A percentile compares a stretch with the other conserved stretches of the same genome.
phyloP scores from a whole-genome alignment of 2,797 vertebrate genomes.

The Dallia pectoralis region DNA sequence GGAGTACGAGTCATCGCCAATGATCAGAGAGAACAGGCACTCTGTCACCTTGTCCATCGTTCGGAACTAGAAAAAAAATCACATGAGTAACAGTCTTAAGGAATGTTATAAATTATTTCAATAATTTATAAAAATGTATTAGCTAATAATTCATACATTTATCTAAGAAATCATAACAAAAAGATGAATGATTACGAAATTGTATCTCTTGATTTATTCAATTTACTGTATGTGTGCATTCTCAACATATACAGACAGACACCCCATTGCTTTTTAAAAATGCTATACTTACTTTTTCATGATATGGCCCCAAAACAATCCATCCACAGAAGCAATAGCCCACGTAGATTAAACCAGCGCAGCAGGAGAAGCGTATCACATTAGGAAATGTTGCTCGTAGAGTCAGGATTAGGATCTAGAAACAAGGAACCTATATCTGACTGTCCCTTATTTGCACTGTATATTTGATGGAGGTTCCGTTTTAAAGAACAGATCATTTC shows the following conservation, averaged over 20 bases:
- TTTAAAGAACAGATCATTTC: neutral
- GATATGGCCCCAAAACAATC: conserved; percentile 96
- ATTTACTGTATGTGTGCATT: neutral
- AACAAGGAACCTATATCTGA: conserved; percentile 5
- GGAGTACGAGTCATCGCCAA: conserved; percentile 92
- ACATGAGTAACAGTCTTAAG: neutral
- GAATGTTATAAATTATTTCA: neutral
- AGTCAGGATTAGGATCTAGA: conserved; percentile 89
- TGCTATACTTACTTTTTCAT: conserved; percentile 82
- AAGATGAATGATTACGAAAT: neutral
- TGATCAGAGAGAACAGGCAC: conserved; percentile 94
- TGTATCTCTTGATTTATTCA: neutral
- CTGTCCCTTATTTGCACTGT: neutral
- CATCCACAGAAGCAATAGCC: conserved; percentile 98
- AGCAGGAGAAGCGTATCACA: conserved; percentile 90
- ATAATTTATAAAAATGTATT: neutral
- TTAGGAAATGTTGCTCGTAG: conserved; percentile 88
- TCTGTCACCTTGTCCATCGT: conserved; percentile 87
- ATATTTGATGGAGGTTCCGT: neutral
- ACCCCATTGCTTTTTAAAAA: neutral
- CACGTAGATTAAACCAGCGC: conserved; percentile 92
- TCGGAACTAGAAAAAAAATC: conserved; percentile 79
- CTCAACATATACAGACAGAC: neutral
- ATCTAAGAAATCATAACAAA: neutral
- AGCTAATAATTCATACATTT: neutral